Percentiles rank a stretch among this genome's conserved stretches.
phyloP scores from a whole-genome alignment of 2,888 invertebrate genomes.

The Tridacna crocea region DNA sequence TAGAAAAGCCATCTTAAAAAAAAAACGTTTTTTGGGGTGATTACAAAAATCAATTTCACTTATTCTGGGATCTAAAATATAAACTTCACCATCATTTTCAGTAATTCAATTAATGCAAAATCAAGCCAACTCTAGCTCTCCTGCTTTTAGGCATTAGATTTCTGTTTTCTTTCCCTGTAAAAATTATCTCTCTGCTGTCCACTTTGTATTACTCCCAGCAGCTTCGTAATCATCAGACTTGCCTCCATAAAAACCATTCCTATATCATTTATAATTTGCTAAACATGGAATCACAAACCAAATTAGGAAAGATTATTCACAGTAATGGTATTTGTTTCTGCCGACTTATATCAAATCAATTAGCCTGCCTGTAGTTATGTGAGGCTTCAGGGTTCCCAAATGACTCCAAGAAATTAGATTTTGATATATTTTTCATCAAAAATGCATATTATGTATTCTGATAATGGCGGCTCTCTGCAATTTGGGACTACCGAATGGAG shows the following conservation, averaged over 20 bases:
- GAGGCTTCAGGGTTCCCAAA: conserved; percentile 55
- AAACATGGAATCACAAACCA: conserved; percentile 45
- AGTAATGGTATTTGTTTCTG: conserved; percentile 60
- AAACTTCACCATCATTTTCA: no score
- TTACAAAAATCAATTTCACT: no score
- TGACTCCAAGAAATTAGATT: conserved; percentile 62
- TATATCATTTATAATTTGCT: conserved; percentile 31
- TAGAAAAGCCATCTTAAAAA: no score
- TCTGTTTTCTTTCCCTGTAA: background rate
- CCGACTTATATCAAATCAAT: conserved; percentile 64
- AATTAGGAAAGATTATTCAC: conserved; percentile 64
- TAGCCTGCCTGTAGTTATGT: conserved; percentile 51
- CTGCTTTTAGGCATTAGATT: background rate
- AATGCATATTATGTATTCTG: conserved; percentile 65
- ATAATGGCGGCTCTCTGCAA: conserved; percentile 54
- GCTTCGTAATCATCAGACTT: conserved; percentile 10
- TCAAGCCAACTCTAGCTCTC: background rate
- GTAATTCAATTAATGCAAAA: background rate
- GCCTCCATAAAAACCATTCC: conserved; percentile 8
- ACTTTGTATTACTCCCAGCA: background rate
- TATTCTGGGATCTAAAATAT: no score
- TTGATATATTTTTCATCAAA: conserved; percentile 66
- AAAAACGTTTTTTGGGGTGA: no score
- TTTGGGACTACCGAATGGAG: conserved; percentile 38
- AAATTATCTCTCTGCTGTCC: conserved; percentile 1